Percentiles rank a stretch among this genome's conserved stretches.
Evolutionary conservation across 64 coral and sea anemone genomes (phyloP).

Genomic region (Stylophora pistillata): DNA sequence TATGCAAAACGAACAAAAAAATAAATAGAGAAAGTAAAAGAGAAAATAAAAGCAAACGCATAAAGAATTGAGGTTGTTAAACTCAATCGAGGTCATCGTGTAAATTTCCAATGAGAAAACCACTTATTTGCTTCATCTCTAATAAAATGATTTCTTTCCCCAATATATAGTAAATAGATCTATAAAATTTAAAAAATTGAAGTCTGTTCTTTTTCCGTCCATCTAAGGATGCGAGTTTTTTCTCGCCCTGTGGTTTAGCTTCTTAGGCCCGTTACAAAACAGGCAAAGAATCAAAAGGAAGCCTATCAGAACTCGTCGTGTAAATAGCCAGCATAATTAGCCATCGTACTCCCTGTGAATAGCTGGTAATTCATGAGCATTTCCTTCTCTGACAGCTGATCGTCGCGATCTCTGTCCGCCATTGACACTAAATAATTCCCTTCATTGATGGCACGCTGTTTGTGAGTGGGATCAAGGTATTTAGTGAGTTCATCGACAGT

Average conservation of each 20-base stretch:
- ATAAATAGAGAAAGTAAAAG: no score
- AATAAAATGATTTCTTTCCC: no score
- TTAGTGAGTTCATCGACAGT: conserved; percentile 57
- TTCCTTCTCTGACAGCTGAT: conserved; percentile 74
- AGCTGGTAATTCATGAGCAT: conserved; percentile 91
- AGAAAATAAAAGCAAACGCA: no score
- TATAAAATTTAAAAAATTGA: neutral
- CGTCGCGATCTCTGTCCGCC: conserved; percentile 74
- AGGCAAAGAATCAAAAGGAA: neutral
- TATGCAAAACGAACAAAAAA: no score
- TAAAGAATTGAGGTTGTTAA: no score
- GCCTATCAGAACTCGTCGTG: conserved; percentile 87
- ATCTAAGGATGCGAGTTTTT: neutral
- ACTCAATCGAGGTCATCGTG: no score
- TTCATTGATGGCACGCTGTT: conserved; percentile 88
- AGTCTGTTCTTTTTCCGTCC: no score
- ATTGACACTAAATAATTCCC: conserved; percentile 75
- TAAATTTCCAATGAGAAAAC: no score
- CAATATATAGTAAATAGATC: neutral
- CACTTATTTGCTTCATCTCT: no score
- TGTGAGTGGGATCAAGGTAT: conserved; percentile 80
- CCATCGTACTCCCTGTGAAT: conserved; percentile 90
- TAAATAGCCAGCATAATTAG: conserved; percentile 67
- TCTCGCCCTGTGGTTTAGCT: neutral
- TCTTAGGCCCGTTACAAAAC: neutral